Base-by-base conservation (phyloP, 2,888 invertebrate species). In the Tortricodes alternella region DNA sequence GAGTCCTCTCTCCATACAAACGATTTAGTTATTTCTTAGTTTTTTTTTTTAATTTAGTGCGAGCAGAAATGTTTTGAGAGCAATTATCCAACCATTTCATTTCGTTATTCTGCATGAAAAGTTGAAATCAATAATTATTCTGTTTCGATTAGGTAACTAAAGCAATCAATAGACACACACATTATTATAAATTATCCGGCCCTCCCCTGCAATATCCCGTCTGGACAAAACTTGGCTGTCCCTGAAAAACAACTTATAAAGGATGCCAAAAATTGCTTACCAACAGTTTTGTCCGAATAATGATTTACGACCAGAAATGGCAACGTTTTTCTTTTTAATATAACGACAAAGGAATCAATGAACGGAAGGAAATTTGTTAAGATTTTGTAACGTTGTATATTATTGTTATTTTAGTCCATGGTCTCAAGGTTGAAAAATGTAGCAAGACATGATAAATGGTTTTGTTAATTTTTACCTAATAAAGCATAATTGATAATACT, bases 231-330 rank as follows among this genome's bases (percentile, higher is more conserved):
- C 18, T 44, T 34, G 34, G 13, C n/a, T 34, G 13, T 29, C 18
- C 29, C 18, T n/a, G 34, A 34, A 34, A 34, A 34, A 34, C 34
- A 44, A 44, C 18, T 44, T 44, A 11, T 29, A 41, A 41, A 19
- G 11, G 38, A n/a, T 15, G 29, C 18, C 44, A 44, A 44, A 44
- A 44, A 44, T 44, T 44, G 44, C 44, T 27, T 29, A 44, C 29
- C 16, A 44, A 44, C 44, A 29, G 16, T 44, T 44, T 44, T 43
- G 43, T 43, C n/a, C 44, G 43, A 9, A 15, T 29, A 44, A 29
- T 44, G 44, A 44, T 44, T 44, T 44, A 44, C 11, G 44, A 24
- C 8, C 11, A 18, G 27, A 43, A 23, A 23, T 39, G 34, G 11
- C 13, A 6, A 9, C 21, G 15, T 15, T 24, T 29, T 27, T 44